Percentiles rank a stretch among this genome's conserved stretches.
Evolutionary conservation across 2,797 vertebrate genomes (phyloP).

Genomic region (Erethizon dorsatum): DNA sequence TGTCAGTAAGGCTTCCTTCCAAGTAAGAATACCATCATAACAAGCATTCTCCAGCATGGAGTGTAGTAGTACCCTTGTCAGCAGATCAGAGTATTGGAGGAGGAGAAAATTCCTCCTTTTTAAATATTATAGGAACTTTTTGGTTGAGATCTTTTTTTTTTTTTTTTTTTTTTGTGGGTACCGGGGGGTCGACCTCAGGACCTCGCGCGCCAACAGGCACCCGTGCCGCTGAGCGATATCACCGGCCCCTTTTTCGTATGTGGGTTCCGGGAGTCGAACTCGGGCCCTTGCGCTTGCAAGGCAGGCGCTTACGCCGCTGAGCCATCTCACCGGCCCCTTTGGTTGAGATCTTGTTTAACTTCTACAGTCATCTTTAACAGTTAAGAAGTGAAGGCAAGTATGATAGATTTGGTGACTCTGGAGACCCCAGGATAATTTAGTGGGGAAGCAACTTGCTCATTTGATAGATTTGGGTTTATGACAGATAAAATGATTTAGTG

Average conservation of each 20-base stretch:
- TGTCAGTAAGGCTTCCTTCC: neutral
- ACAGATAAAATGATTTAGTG: neutral
- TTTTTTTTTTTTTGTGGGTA: too few species aligned
- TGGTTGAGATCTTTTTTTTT: constrained; percentile 67
- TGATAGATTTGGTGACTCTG: constrained; percentile 11
- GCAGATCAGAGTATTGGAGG: neutral
- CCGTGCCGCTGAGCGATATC: too few species aligned
- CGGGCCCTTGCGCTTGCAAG: too few species aligned
- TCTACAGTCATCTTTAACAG: constrained; percentile 39
- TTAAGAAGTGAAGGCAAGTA: constrained; percentile 36
- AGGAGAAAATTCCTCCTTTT: constrained; percentile 33
- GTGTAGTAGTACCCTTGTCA: neutral
- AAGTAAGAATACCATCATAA: neutral
- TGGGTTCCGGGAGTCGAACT: too few species aligned
- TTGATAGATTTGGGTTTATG: neutral
- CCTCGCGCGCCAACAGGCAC: too few species aligned
- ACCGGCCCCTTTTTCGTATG: too few species aligned
- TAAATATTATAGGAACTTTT: constrained; percentile 18
- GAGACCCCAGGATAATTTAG: constrained; percentile 27
- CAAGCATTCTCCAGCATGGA: neutral
- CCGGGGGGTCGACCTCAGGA: too few species aligned
- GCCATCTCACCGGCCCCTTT: too few species aligned
- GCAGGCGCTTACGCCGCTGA: too few species aligned
- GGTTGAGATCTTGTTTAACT: constrained; percentile 61
- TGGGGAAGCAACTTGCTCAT: neutral